Conservation (phyloP, 2,113 vertebrate genomes). For the Caracal caracal region DNA sequence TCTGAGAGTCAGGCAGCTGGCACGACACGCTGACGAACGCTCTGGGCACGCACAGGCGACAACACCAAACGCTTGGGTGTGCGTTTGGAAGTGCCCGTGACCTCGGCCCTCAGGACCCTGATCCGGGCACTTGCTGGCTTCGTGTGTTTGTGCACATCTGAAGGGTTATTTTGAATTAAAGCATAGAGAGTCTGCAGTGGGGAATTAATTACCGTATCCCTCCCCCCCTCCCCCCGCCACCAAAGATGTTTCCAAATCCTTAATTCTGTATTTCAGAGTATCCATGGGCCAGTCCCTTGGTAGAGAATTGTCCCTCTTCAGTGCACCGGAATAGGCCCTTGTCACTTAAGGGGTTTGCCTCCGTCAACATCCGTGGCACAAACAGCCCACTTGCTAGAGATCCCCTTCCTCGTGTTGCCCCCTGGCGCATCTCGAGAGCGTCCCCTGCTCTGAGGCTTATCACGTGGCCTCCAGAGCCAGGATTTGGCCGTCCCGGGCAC, state of each 20-base stretch:
- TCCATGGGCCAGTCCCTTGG: background rate
- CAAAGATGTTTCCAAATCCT: background rate
- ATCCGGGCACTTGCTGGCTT: background rate
- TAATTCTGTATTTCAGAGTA: background rate
- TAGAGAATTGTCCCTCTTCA: background rate
- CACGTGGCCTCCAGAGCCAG: background rate
- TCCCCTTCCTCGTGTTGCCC: background rate
- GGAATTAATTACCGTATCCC: background rate
- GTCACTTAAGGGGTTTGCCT: background rate
- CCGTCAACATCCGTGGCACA: background rate
- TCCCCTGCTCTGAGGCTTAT: background rate
- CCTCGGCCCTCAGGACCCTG: background rate
- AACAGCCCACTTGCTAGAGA: background rate
- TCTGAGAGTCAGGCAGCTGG: accelerated
- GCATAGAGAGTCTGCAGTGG: background rate
- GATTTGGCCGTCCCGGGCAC: background rate
- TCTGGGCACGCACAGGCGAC: accelerated
- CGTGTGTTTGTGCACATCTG: background rate
- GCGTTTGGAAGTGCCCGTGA: accelerated
- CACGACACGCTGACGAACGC: accelerated
- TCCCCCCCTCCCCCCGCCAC: background rate
- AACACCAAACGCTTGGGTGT: background rate
- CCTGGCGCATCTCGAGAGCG: background rate
- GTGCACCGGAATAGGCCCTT: background rate
- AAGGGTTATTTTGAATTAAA: background rate